These are phyloP conservation scores for Popillia japonica DNA, from an alignment of 1,140 invertebrate species.

Conservation along the genomic window DNA sequence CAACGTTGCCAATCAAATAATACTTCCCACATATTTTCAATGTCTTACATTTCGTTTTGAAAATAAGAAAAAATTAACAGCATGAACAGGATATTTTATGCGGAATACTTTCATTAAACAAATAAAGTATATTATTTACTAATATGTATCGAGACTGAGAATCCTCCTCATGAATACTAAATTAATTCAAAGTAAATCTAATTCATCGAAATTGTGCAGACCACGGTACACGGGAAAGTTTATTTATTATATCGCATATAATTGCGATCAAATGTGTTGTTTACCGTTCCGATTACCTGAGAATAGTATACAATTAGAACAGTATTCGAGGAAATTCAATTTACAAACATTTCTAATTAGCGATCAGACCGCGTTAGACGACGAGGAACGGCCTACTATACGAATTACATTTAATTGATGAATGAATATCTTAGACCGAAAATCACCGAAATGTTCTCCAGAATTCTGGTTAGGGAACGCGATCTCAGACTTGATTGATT, in stretches of 20 bases:
- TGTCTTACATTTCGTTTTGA: too few species aligned
- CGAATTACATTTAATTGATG: background rate
- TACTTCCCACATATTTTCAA: too few species aligned
- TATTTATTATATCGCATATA: background rate
- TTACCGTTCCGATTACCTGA: background rate
- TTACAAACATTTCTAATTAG: conserved; percentile 1
- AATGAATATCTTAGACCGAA: background rate
- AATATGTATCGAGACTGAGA: too few species aligned
- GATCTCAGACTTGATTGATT: background rate
- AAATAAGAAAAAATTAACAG: too few species aligned
- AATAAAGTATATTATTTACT: too few species aligned
- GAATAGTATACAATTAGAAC: background rate
- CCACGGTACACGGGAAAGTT: background rate
- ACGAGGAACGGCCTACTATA: background rate
- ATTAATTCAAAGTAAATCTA: background rate
- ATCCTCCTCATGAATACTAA: background rate
- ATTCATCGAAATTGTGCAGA: background rate
- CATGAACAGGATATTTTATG: too few species aligned
- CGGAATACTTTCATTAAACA: too few species aligned
- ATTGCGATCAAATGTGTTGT: conserved; percentile 1
- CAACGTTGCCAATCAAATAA: too few species aligned
- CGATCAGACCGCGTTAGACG: background rate
- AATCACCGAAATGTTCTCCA: background rate
- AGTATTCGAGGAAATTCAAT: background rate
- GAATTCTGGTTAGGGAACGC: background rate